phyloP scores from a whole-genome alignment of 2,797 vertebrate genomes.

The Champsocephalus gunnari region DNA sequence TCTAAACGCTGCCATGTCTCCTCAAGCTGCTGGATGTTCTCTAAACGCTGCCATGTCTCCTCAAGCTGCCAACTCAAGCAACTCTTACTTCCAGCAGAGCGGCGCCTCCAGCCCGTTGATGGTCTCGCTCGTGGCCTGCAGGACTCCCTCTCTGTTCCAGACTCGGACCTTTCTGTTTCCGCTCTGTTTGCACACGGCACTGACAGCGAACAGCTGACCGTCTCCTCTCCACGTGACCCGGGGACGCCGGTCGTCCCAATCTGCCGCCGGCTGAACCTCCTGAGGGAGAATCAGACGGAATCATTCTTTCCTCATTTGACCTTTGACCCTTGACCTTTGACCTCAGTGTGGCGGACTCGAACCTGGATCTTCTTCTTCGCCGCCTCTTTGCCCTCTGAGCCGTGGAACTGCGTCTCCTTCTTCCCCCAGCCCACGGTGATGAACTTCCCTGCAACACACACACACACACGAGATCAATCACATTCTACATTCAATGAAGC shows the following conservation, averaged over 20 bases:
- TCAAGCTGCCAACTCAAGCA: no score
- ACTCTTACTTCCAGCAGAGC: slow-evolving; percentile 93
- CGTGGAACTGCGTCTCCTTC: slow-evolving; percentile 98
- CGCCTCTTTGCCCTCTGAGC: slow-evolving; percentile 94
- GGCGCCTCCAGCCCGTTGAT: slow-evolving; percentile 91
- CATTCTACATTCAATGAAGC: no score
- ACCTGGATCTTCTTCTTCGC: slow-evolving; percentile 88
- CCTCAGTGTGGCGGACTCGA: slow-evolving; percentile 25
- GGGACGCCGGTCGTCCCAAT: slow-evolving; percentile 90
- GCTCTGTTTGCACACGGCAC: slow-evolving; percentile 88
- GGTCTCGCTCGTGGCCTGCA: slow-evolving; percentile 95
- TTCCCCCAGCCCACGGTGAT: slow-evolving; percentile 97
- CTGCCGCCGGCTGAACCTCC: slow-evolving; percentile 85
- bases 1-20: no score
- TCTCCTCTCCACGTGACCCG: slow-evolving; percentile 94
- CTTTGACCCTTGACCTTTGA: no score
- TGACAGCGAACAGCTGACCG: slow-evolving; percentile 94
- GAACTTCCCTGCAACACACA: slow-evolving; percentile 87
- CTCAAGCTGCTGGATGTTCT: no score
- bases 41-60: no score
- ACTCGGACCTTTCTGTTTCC: slow-evolving; percentile 92
- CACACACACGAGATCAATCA: background rate
- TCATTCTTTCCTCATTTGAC: background rate
- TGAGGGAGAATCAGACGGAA: slow-evolving; percentile 46
- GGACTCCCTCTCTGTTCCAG: slow-evolving; percentile 94